These are phyloP conservation scores for Torymus tubicola DNA, from an alignment of 2,888 invertebrate species.

Conservation along the genomic window DNA sequence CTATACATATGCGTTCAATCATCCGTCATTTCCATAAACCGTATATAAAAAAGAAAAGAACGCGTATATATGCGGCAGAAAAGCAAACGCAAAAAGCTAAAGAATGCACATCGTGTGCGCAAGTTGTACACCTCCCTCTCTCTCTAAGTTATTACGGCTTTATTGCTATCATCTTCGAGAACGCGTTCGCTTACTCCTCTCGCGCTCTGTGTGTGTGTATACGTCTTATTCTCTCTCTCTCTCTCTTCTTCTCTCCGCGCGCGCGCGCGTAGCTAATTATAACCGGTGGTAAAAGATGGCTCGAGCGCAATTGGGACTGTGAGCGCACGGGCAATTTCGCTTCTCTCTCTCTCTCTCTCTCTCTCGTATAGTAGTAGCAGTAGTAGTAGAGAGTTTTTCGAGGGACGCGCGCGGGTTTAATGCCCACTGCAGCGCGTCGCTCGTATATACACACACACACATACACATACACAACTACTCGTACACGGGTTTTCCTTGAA, in stretches of 20 bases:
- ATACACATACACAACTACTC: no score
- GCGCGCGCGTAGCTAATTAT: conserved; percentile 47
- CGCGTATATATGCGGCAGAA: no score
- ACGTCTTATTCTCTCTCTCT: no score
- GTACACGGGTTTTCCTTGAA: conserved; percentile 16
- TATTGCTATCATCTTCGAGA: conserved; percentile 34
- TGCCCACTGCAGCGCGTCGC: background rate
- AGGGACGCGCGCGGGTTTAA: background rate
- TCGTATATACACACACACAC: no score
- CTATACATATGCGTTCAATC: no score
- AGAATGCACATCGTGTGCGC: background rate
- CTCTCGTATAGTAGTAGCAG: background rate
- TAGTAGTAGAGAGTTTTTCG: conserved; percentile 6
- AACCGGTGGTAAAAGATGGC: conserved; percentile 43
- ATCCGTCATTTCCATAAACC: no score
- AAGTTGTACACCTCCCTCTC: no score
- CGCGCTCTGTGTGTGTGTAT: no score
- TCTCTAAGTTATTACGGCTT: conserved; percentile 36
- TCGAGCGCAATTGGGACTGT: background rate
- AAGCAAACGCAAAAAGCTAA: no score
- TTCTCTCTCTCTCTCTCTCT: background rate
- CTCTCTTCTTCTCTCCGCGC: background rate
- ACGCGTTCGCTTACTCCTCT: conserved; percentile 2
- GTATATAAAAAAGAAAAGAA: no score
- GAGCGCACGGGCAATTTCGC: background rate